Conservation (phyloP, 2,113 vertebrate genomes). For the Phylloscopus whistleri region DNA sequence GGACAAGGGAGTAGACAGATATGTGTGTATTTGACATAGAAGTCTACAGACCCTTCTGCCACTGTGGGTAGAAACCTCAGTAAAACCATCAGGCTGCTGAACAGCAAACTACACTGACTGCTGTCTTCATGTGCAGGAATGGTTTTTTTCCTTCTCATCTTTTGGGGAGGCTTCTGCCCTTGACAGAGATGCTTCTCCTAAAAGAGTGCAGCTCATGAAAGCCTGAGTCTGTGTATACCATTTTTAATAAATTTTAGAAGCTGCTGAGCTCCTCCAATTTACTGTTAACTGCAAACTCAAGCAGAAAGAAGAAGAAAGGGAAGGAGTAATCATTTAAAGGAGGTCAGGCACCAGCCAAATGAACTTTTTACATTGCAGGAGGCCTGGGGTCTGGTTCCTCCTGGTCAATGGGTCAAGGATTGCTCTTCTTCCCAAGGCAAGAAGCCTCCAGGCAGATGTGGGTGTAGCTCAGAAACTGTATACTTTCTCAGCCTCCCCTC, state of each 20-base stretch:
- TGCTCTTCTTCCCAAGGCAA: neutral
- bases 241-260: neutral
- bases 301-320: neutral
- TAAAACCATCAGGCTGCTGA: neutral
- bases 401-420: neutral
- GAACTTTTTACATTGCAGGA: neutral
- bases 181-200: neutral
- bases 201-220: neutral
- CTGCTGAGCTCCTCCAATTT: no score
- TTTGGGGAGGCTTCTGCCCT: neutral
- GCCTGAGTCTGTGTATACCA: neutral
- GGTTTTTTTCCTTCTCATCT: neutral
- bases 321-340: neutral
- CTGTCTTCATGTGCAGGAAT: neutral
- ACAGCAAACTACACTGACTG: neutral
- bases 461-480: neutral
- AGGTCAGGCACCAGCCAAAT: neutral
- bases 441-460: neutral
- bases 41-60: neutral
- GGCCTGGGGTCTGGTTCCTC: rapidly evolving
- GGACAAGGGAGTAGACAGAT: neutral
- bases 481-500: neutral
- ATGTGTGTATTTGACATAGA: neutral
- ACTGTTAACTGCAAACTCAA: neutral
- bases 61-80: neutral